Conservation (phyloP, 2,888 invertebrate species). For the Dynastes tityus region DNA sequence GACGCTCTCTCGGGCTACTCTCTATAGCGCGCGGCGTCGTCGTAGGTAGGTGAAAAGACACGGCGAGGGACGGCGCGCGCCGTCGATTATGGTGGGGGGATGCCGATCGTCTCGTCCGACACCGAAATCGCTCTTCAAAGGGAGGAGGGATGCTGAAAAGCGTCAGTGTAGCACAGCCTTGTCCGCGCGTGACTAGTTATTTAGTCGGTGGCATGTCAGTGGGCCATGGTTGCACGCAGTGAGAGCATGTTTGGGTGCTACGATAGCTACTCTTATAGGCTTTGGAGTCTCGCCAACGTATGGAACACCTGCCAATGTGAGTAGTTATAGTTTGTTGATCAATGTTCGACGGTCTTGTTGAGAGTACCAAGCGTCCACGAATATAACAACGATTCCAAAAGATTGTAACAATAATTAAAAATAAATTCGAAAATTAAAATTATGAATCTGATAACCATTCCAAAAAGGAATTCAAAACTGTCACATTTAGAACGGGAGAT, state of each 20-base stretch:
- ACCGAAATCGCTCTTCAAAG: slow-evolving; percentile 46
- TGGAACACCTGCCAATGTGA: slow-evolving; percentile 85
- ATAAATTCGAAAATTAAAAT: not conserved
- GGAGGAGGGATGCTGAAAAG: slow-evolving; percentile 57
- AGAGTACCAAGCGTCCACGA: not conserved
- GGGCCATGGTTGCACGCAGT: slow-evolving; percentile 88
- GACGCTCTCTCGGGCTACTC: slow-evolving; percentile 53
- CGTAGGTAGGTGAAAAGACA: slow-evolving; percentile 55
- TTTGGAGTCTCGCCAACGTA: slow-evolving; percentile 85
- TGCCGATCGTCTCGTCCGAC: slow-evolving; percentile 50
- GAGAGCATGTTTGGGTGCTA: slow-evolving; percentile 84
- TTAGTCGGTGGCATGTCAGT: slow-evolving; percentile 70
- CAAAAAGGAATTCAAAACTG: not conserved
- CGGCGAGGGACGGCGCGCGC: slow-evolving; percentile 59
- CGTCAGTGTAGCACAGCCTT: slow-evolving; percentile 54
- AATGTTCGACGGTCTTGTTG: not conserved
- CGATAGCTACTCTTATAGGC: slow-evolving; percentile 84
- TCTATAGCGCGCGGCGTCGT: slow-evolving; percentile 56
- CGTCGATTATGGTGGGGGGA: slow-evolving; percentile 58
- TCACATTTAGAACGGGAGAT: not conserved
- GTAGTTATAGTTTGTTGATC: slow-evolving; percentile 67
- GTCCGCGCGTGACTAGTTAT: slow-evolving; percentile 42
- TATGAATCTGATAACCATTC: not conserved
- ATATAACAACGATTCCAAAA: not conserved
- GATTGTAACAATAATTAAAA: not conserved